phyloP scores from a whole-genome alignment of 2,888 invertebrate species.

The Penaeus monodon region DNA sequence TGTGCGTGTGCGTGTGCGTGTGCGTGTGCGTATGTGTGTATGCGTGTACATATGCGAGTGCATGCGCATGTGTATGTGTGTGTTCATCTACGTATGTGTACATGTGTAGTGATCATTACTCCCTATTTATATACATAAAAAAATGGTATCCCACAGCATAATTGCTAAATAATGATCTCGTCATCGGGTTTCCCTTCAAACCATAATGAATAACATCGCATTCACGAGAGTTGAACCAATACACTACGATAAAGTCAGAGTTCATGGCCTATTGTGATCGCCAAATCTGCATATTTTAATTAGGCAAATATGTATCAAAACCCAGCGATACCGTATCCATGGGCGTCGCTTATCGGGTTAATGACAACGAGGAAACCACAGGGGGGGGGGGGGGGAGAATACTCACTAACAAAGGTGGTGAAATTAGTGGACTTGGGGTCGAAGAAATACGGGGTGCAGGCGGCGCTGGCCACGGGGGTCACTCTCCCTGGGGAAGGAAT shows the following conservation, averaged over 20 bases:
- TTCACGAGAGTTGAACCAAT: too few species aligned
- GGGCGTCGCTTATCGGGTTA: too few species aligned
- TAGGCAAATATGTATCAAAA: background rate
- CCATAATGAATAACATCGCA: too few species aligned
- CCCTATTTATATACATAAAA: background rate
- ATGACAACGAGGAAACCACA: too few species aligned
- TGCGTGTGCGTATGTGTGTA: background rate
- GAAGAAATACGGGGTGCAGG: slow-evolving; percentile 54
- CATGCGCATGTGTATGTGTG: background rate
- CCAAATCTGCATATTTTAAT: too few species aligned
- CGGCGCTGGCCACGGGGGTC: slow-evolving; percentile 28
- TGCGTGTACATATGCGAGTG: background rate
- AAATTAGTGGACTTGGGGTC: slow-evolving; percentile 55
- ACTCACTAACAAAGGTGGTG: slow-evolving; percentile 65
- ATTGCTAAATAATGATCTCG: too few species aligned
- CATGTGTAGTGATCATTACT: background rate
- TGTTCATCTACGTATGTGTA: background rate
- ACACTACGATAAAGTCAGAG: too few species aligned
- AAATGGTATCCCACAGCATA: background rate
- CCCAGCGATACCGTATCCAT: too few species aligned
- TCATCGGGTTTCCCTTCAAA: too few species aligned
- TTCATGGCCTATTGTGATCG: too few species aligned
- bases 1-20: too few species aligned
- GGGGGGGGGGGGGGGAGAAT: too few species aligned
- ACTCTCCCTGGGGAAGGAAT: slow-evolving; percentile 37